These are phyloP conservation scores for Sinocyclocheilus anophthalmus DNA, from an alignment of 2,113 vertebrate species.

Conservation along the genomic window DNA sequence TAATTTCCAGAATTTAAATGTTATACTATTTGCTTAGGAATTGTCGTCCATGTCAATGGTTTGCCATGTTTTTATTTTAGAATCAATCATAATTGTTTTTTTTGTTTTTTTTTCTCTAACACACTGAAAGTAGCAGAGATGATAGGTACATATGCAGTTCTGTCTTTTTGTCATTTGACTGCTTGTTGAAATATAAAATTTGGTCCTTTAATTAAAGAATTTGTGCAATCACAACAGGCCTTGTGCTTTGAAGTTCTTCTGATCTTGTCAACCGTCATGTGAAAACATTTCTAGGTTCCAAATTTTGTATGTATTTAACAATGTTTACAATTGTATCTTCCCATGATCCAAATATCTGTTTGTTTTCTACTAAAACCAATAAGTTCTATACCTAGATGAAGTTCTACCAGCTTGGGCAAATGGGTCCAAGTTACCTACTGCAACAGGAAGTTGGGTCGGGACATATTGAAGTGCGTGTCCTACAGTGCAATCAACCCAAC, in stretches of 20 bases:
- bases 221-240: conserved; percentile 65
- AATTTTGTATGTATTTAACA: neutral
- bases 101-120: conserved; percentile 59
- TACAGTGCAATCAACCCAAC: neutral
- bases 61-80: conserved; percentile 2
- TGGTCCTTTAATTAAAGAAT: conserved; percentile 71
- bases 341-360: neutral
- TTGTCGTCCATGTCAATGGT: conserved; percentile 21
- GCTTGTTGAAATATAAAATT: conserved; percentile 65
- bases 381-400: neutral
- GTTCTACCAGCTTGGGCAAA: neutral
- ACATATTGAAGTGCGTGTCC: neutral
- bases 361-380: neutral
- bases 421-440: neutral
- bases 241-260: neutral
- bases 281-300: neutral
- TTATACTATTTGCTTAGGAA: conserved; percentile 35
- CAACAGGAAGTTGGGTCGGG: neutral
- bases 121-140: conserved; percentile 55
- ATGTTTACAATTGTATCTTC: neutral
- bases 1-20: conserved; percentile 37
- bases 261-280: neutral
- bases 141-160: conserved; percentile 45
- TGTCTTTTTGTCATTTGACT: conserved; percentile 61
- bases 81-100: conserved; percentile 6